Evolutionary conservation across 2,113 vertebrate genomes (phyloP).

Genomic region (Scolopax mira): DNA sequence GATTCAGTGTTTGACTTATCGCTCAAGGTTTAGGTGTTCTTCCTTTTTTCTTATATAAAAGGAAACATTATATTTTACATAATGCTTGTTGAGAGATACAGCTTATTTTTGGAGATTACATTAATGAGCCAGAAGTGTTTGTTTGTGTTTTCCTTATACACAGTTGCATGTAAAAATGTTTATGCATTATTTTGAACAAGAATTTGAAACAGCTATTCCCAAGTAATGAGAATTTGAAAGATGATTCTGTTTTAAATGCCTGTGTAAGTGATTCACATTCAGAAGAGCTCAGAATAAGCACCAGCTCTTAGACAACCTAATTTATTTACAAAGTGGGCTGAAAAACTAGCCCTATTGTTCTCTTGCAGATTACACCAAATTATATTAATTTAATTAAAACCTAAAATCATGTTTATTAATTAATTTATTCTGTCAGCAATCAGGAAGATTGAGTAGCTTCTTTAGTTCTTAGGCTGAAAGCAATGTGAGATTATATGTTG

Average conservation of each 20-base stretch:
- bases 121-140: neutral
- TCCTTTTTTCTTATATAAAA: neutral
- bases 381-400: conserved; percentile 67
- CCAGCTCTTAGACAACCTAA: neutral
- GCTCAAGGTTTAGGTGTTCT: neutral
- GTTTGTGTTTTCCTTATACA: neutral
- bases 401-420: conserved; percentile 59
- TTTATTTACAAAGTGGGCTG: neutral
- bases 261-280: neutral
- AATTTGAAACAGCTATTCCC: neutral
- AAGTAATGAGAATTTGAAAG: neutral
- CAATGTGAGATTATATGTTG: neutral
- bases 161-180: neutral
- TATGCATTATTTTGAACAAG: neutral
- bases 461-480: neutral
- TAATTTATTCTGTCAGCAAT: conserved; percentile 19
- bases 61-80: conserved; percentile 18
- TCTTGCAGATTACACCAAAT: conserved; percentile 20
- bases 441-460: conserved; percentile 4
- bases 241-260: neutral
- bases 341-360: conserved; percentile 18
- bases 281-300: neutral
- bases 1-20: neutral
- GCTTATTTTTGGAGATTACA: conserved; percentile 17
- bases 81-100: conserved; percentile 2